phyloP scores from a whole-genome alignment of 2,888 invertebrate species.

The Epistrophe grossulariae region DNA sequence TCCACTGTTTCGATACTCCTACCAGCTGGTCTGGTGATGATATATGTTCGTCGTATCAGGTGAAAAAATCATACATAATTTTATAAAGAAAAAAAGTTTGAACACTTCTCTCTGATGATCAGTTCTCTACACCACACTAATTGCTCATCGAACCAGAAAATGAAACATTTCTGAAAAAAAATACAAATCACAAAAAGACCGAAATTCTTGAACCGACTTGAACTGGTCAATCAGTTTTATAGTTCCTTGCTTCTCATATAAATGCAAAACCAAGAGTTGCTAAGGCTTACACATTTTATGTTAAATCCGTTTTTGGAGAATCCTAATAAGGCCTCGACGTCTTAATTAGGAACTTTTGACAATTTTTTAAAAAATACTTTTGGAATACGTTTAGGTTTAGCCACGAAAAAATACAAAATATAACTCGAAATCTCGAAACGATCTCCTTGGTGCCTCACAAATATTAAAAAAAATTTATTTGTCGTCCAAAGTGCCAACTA shows the following conservation, averaged over 20 bases:
- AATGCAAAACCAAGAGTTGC: conserved; percentile 47
- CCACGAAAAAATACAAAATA: conserved; percentile 41
- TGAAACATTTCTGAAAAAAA: conserved; percentile 12
- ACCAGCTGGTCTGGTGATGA: conserved; percentile 42
- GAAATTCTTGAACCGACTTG: conserved; percentile 46
- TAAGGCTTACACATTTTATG: conserved; percentile 73
- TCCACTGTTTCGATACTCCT: conserved; percentile 8
- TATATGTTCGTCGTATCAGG: conserved; percentile 6
- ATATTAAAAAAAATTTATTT: conserved; percentile 40
- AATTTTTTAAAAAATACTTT: conserved; percentile 3
- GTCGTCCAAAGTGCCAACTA: conserved; percentile 78
- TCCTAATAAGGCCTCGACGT: conserved; percentile 51
- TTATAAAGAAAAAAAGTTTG: not conserved
- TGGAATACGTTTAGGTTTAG: not conserved
- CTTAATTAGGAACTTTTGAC: conserved; percentile 19
- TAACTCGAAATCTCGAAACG: conserved; percentile 42
- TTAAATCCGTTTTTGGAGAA: conserved; percentile 52
- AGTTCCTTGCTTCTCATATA: conserved; percentile 5
- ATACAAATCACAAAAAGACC: conserved; percentile 7
- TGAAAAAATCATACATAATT: not conserved
- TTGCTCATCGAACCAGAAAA: conserved; percentile 4
- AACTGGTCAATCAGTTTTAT: conserved; percentile 20
- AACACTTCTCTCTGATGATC: conserved; percentile 21
- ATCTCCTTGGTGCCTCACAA: conserved; percentile 34
- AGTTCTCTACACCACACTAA: conserved; percentile 29